Percentiles rank a stretch among this genome's conserved stretches.
phyloP scores from a whole-genome alignment of 1,140 invertebrate genomes.

The Apocrypta bakeri region DNA sequence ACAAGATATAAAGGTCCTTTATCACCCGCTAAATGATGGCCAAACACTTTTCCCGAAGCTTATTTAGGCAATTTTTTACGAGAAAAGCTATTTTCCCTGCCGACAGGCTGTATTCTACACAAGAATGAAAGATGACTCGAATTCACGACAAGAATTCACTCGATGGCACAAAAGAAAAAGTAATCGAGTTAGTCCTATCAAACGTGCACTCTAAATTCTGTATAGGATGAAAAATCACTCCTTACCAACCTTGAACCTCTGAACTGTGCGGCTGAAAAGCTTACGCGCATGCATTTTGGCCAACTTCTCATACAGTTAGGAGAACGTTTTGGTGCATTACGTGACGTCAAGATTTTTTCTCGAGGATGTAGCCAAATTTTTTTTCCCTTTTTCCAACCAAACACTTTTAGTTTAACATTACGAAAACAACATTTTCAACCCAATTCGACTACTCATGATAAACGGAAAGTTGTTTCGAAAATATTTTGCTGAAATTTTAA shows the following conservation, averaged over 20 bases:
- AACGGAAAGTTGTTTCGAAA: not conserved
- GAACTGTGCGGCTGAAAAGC: not conserved
- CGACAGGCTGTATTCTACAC: not conserved
- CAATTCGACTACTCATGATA: too few relatives aligned
- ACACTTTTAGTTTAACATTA: too few relatives aligned
- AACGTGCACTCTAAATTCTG: conserved; percentile 11
- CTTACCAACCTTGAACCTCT: not conserved
- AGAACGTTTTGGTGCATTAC: not conserved
- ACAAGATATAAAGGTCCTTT: conserved; percentile 1
- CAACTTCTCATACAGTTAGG: too few relatives aligned
- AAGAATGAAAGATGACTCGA: conserved; percentile 30
- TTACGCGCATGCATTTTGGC: not conserved
- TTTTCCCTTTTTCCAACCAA: too few relatives aligned
- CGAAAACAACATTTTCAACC: too few relatives aligned
- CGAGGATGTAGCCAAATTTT: too few relatives aligned
- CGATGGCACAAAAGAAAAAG: conserved; percentile 1
- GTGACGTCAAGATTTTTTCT: not conserved
- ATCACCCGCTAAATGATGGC: not conserved
- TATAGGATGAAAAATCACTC: conserved; percentile 18
- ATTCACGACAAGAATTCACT: conserved; percentile 11
- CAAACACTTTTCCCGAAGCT: conserved; percentile 11
- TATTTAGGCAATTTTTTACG: conserved; percentile 16
- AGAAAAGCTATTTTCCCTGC: not conserved
- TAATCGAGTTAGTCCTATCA: conserved; percentile 21
- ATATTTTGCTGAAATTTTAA: not conserved